Evolutionary conservation across 2,888 invertebrate species (phyloP).

Genomic region (Macropis europaea): DNA sequence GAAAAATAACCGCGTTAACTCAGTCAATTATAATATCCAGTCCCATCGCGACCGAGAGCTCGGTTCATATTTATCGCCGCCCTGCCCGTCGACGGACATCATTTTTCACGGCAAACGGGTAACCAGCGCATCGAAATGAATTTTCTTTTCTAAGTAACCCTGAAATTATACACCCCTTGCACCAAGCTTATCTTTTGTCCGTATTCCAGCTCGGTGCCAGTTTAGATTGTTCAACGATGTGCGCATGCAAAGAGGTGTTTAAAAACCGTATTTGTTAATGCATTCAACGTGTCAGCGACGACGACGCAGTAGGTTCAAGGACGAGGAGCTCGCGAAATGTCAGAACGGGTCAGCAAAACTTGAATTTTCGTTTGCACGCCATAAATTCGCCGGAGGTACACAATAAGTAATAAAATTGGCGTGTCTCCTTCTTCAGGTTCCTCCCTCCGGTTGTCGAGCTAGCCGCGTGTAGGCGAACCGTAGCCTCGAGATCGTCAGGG

Average conservation of each 20-base stretch:
- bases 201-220: no score
- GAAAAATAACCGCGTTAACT: conserved; percentile 12
- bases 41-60: neutral
- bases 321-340: neutral
- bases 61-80: neutral
- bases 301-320: neutral
- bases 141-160: no score
- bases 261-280: no score
- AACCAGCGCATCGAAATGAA: no score
- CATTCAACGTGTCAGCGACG: no score
- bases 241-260: no score
- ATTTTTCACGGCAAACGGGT: no score
- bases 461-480: conserved; percentile 54
- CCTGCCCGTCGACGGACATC: neutral
- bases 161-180: no score
- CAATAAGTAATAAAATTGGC: conserved; percentile 44
- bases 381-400: conserved; percentile 57
- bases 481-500: conserved; percentile 45
- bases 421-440: conserved; percentile 12
- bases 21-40: conserved; percentile 22
- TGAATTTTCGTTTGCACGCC: conserved; percentile 26
- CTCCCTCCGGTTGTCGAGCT: conserved; percentile 5
- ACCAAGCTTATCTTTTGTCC: no score
- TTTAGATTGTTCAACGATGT: no score
- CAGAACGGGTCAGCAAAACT: conserved; percentile 17